phyloP scores from a whole-genome alignment of 23 tunicate species.

The Aplidium turbinatum region DNA sequence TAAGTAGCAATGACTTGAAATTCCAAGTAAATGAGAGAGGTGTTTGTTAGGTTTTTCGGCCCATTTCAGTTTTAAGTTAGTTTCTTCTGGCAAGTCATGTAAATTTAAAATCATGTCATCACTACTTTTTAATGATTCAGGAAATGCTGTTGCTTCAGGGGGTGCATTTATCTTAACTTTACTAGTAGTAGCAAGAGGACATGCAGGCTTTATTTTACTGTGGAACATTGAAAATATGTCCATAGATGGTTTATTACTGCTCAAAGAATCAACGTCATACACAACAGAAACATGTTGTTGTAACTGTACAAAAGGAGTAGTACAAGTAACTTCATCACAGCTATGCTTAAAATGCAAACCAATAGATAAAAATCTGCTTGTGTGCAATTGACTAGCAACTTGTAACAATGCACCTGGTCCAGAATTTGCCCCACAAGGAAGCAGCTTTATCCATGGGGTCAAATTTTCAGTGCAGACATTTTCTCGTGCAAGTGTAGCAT shows the following conservation, averaged over 20 bases:
- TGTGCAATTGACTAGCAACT: constrained; percentile 59
- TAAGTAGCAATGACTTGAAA: constrained; percentile 55
- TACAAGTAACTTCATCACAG: constrained; percentile 25
- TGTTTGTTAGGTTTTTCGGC: not conserved
- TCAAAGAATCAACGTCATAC: constrained; percentile 15
- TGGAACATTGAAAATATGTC: constrained; percentile 25
- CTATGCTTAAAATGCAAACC: constrained; percentile 51
- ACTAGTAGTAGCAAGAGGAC: constrained; percentile 52
- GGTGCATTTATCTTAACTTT: constrained; percentile 4
- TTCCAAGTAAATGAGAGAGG: not conserved
- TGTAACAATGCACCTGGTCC: constrained; percentile 68
- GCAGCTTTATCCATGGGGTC: constrained; percentile 91
- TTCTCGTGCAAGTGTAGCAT: constrained; percentile 71
- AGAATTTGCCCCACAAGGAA: constrained; percentile 75
- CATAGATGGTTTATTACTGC: constrained; percentile 9
- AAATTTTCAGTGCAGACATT: constrained; percentile 91
- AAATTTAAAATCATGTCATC: constrained; percentile 4
- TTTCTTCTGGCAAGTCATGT: not conserved
- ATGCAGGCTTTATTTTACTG: constrained; percentile 34
- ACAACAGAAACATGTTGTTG: constrained; percentile 63
- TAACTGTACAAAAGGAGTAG: constrained; percentile 22
- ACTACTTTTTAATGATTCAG: not conserved
- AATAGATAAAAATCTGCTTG: constrained; percentile 68
- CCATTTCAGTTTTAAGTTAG: constrained; percentile 18
- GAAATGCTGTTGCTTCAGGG: not conserved